These are phyloP conservation scores for Hystrix brachyura DNA, from an alignment of 2,113 vertebrate species.

Conservation along the genomic window DNA sequence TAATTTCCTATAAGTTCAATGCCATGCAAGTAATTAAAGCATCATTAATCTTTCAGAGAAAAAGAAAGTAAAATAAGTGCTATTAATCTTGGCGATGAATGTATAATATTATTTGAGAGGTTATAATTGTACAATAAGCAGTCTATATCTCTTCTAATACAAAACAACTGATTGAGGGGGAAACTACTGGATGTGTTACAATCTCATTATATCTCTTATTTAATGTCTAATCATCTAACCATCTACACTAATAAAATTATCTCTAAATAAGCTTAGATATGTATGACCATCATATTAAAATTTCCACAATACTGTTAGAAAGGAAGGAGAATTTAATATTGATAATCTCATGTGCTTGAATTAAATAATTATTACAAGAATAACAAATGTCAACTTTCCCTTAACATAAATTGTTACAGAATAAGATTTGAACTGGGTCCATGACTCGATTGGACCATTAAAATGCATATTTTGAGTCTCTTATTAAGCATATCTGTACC, in stretches of 20 bases:
- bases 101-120: background rate
- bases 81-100: background rate
- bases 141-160: background rate
- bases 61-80: conserved; percentile 59
- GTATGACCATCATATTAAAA: background rate
- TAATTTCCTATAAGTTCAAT: conserved; percentile 38
- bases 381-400: too few relatives aligned
- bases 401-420: too few relatives aligned
- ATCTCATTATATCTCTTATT: background rate
- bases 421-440: background rate
- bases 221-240: conserved; percentile 30
- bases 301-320: background rate
- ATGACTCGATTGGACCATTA: background rate
- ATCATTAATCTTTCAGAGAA: conserved; percentile 45
- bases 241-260: background rate
- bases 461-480: background rate
- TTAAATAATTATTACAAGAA: background rate
- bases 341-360: background rate
- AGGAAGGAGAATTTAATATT: background rate
- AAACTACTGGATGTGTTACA: background rate
- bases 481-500: background rate
- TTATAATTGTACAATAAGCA: background rate
- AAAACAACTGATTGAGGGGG: background rate
- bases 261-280: background rate
- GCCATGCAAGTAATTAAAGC: conserved; percentile 74